Evolutionary conservation across 2,113 vertebrate genomes (phyloP).

Genomic region (Macquaria ambigua): DNA sequence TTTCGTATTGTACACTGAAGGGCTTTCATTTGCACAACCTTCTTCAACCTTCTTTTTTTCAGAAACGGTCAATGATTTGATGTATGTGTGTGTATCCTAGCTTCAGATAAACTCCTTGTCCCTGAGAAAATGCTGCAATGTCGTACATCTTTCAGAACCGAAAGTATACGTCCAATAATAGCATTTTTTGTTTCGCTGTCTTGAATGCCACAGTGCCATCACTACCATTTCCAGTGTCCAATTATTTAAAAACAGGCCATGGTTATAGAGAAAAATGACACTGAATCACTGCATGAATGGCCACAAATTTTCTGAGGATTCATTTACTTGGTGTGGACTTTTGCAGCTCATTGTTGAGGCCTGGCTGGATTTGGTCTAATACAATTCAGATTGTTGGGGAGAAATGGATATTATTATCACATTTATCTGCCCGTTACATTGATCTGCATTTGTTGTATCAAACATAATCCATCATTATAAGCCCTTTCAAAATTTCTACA

Average conservation of each 20-base stretch:
- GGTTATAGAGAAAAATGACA: conserved; percentile 27
- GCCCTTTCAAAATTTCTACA: conserved; percentile 5
- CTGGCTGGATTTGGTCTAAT: conserved; percentile 3
- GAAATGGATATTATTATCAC: conserved; percentile 16
- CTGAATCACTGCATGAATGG: conserved; percentile 10
- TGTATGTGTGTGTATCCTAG: not conserved
- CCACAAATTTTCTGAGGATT: conserved; percentile 23
- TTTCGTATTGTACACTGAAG: not conserved
- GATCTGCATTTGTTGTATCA: conserved; percentile 21
- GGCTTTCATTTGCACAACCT: conserved; percentile 13
- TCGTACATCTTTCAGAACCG: not conserved
- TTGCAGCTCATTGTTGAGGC: conserved; percentile 7
- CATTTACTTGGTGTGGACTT: conserved; percentile 18
- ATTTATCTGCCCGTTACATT: not conserved
- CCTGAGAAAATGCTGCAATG: conserved; percentile 23
- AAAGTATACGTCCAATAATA: conserved; percentile 7
- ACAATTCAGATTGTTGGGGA: not conserved
- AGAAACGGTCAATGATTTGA: not conserved
- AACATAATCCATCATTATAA: conserved; percentile 31
- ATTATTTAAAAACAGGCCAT: conserved; percentile 37
- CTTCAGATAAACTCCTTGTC: conserved; percentile 14
- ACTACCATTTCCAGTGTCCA: not conserved
- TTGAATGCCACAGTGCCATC: not conserved
- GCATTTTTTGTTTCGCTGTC: not conserved
- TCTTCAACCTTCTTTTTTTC: not conserved